Percentiles rank a stretch among this genome's conserved stretches.
Evolutionary conservation across 2,113 vertebrate genomes (phyloP).

Genomic region (Marcusenius ussheri): DNA sequence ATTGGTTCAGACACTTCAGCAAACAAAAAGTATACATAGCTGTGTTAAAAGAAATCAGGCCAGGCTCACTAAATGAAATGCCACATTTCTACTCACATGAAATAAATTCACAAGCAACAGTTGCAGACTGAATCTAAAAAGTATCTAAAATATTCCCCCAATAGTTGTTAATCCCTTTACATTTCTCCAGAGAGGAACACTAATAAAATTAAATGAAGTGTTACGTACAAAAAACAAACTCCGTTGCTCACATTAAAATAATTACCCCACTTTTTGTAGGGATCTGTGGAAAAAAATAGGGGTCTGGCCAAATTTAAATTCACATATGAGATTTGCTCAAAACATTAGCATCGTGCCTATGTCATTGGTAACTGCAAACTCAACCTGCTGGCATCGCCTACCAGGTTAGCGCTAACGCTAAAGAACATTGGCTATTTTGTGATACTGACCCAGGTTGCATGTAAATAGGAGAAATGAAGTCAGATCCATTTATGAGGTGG

Average conservation of each 20-base stretch:
- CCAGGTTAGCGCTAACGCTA: background rate
- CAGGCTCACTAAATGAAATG: background rate
- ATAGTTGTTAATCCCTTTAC: background rate
- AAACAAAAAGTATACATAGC: background rate
- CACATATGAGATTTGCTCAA: background rate
- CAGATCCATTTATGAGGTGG: constrained; percentile 1
- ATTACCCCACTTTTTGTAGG: background rate
- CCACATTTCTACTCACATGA: background rate
- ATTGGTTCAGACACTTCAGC: background rate
- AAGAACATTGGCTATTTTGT: background rate
- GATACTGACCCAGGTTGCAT: background rate
- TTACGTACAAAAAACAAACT: background rate
- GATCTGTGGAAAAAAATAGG: background rate
- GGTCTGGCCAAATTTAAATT: background rate
- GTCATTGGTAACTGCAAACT: background rate
- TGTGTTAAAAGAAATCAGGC: background rate
- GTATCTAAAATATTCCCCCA: background rate
- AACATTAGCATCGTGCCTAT: background rate
- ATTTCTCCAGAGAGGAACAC: background rate
- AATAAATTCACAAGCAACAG: constrained; percentile 2
- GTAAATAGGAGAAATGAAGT: constrained; percentile 9
- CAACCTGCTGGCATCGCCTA: background rate
- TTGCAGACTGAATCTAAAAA: background rate
- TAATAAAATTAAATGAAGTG: constrained; percentile 2
- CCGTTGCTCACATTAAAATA: background rate